These are phyloP conservation scores for Danio aesculapii DNA, from an alignment of 2,797 vertebrate species.

Conservation along the genomic window DNA sequence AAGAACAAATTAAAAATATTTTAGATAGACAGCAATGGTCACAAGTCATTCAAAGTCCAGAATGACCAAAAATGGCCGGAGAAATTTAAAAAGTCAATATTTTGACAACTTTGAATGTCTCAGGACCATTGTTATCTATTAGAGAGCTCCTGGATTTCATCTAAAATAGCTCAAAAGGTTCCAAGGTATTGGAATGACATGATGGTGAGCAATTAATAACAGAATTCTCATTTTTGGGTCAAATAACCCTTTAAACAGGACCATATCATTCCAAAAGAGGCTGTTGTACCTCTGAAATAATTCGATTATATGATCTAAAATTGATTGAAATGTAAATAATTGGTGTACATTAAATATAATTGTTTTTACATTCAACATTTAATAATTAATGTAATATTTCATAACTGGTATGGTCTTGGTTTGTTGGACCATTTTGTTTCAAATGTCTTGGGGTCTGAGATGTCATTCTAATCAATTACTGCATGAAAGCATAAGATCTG, in stretches of 20 bases:
- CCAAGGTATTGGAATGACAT: too few species aligned
- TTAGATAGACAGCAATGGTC: too few species aligned
- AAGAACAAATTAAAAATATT: too few species aligned
- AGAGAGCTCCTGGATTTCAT: too few species aligned
- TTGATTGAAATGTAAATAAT: background rate
- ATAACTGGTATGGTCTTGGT: conserved; percentile 55
- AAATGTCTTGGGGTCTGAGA: conserved; percentile 27
- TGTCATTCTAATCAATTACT: conserved; percentile 12
- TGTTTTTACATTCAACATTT: background rate
- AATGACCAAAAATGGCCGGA: too few species aligned
- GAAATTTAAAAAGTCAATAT: too few species aligned
- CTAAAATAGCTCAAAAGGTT: too few species aligned
- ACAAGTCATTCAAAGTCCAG: too few species aligned
- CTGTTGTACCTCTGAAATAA: background rate
- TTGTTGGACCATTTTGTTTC: conserved; percentile 19
- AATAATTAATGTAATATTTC: background rate
- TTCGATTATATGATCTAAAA: background rate
- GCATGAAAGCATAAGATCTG: conserved; percentile 59
- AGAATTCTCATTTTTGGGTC: too few species aligned
- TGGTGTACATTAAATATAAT: background rate
- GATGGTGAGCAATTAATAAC: too few species aligned
- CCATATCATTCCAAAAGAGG: conserved; percentile 66
- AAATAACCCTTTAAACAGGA: conserved; percentile 55
- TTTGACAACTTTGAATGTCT: too few species aligned
- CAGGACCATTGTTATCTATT: too few species aligned